phyloP scores from a whole-genome alignment of 2,113 vertebrate species.

The Sapayoa aenigma region DNA sequence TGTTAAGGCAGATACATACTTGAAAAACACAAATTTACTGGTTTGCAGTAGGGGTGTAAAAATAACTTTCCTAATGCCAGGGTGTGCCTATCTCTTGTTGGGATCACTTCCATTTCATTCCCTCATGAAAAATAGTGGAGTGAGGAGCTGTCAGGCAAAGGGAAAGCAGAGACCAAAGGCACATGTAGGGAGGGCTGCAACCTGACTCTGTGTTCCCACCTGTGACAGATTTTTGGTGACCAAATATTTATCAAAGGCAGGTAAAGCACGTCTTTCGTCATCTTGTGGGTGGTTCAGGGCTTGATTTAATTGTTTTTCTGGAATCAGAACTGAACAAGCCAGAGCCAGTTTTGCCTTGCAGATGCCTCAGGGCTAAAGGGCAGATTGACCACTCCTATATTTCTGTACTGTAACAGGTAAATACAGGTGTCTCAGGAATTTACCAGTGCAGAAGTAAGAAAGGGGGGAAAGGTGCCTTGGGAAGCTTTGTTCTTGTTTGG shows the following conservation, averaged over 20 bases:
- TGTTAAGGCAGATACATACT: not conserved
- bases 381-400: not conserved
- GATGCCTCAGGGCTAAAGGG: not conserved
- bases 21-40: not conserved
- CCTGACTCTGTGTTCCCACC: not conserved
- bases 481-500: not conserved
- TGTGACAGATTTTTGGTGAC: not conserved
- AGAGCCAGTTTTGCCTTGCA: conserved; percentile 12
- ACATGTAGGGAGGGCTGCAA: not conserved
- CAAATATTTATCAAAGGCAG: conserved; percentile 17
- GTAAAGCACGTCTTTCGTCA: not conserved
- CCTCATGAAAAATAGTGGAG: not conserved
- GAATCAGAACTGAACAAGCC: not conserved
- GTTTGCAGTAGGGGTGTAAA: not conserved
- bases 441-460: not conserved
- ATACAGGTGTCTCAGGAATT: not conserved
- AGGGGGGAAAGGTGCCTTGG: not conserved
- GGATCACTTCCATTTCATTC: not conserved
- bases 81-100: not conserved
- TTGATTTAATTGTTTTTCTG: not conserved
- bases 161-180: not conserved
- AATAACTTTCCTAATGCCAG: not conserved
- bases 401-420: not conserved
- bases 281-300: not conserved
- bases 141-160: not conserved